A percentile compares a stretch with the other conserved stretches of the same genome.
Conservation (phyloP, 2,113 vertebrate species). For the Dicaeum eximium region DNA sequence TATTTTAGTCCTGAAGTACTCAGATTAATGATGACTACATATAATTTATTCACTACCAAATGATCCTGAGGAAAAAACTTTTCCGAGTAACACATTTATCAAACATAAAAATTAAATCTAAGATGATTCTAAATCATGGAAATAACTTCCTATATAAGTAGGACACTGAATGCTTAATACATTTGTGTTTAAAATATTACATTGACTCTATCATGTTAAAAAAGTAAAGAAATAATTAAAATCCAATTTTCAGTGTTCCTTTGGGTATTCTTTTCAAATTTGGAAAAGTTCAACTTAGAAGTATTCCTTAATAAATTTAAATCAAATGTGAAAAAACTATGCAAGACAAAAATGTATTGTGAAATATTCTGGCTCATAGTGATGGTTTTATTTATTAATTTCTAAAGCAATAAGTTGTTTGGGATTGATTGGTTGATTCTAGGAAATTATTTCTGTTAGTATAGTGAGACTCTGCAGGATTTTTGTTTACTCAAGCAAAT, state of each 20-base stretch:
- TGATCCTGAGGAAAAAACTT: not conserved
- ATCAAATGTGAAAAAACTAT: not conserved
- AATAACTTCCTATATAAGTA: not conserved
- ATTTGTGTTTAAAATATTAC: not conserved
- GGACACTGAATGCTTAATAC: not conserved
- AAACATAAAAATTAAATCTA: not conserved
- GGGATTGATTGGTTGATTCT: not conserved
- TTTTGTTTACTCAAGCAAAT: not conserved
- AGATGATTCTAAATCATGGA: not conserved
- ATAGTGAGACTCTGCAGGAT: not conserved
- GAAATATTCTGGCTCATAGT: not conserved
- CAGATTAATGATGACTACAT: not conserved
- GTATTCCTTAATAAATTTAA: not conserved
- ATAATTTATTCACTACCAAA: not conserved
- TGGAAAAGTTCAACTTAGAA: not conserved
- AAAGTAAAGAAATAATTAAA: not conserved
- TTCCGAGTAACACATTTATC: not conserved
- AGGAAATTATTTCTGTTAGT: not conserved
- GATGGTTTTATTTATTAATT: not conserved
- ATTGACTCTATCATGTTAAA: not conserved
- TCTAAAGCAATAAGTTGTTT: not conserved
- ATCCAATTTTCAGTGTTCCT: not conserved
- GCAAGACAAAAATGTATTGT: not conserved
- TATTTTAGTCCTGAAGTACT: not conserved
- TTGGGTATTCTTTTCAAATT: not conserved